phyloP scores from a whole-genome alignment of 2,113 vertebrate genomes.

The Myotis davidii region DNA sequence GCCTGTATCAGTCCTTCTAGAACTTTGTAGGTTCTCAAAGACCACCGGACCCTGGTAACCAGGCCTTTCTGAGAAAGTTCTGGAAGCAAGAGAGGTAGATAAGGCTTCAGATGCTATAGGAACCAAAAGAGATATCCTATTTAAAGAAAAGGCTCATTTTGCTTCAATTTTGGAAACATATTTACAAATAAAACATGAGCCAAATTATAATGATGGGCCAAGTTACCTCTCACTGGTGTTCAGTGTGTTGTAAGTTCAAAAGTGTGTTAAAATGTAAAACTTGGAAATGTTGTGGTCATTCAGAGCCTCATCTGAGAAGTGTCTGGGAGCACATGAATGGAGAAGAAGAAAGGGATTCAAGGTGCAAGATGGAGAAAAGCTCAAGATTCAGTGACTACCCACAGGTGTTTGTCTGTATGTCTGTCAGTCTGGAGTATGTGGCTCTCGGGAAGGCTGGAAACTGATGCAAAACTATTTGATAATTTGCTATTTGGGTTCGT shows the following conservation, averaged over 20 bases:
- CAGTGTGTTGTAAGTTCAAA: not conserved
- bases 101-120: not conserved
- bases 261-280: conserved; percentile 4
- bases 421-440: not conserved
- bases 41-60: not conserved
- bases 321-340: not conserved
- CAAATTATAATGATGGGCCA: not conserved
- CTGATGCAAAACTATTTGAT: not conserved
- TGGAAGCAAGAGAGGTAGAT: not conserved
- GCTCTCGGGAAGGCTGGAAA: not conserved
- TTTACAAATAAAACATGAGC: not conserved
- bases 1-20: not conserved
- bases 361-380: not conserved
- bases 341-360: not conserved
- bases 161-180: not conserved
- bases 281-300: not conserved
- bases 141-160: not conserved
- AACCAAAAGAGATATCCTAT: not conserved
- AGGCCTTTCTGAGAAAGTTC: not conserved
- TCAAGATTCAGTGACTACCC: not conserved
- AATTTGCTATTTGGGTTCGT: not conserved
- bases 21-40: not conserved
- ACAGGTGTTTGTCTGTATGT: not conserved
- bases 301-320: not conserved
- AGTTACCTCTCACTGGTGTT: not conserved